Conservation (phyloP, 2,888 invertebrate genomes). For the Orchesellides sinensis region DNA sequence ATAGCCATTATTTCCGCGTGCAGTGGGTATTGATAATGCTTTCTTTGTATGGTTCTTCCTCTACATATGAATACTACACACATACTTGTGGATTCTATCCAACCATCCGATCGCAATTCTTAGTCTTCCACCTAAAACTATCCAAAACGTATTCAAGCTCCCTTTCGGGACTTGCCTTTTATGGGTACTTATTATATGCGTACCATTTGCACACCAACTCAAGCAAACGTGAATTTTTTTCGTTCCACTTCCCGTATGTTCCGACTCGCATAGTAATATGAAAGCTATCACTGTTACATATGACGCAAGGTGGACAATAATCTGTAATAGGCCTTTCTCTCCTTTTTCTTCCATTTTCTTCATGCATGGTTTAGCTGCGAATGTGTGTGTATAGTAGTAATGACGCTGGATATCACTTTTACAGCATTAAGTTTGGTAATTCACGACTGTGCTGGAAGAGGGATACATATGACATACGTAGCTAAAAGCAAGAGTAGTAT, state of each 20-base stretch:
- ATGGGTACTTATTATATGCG: not conserved
- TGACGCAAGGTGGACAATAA: slow-evolving; percentile 60
- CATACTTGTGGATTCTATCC: not conserved
- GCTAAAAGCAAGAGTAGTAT: no score
- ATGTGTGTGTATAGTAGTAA: slow-evolving; percentile 29
- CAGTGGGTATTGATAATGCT: slow-evolving; percentile 62
- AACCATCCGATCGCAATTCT: slow-evolving; percentile 48
- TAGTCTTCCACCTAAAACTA: slow-evolving; percentile 13
- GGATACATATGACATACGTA: no score
- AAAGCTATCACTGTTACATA: slow-evolving; percentile 46
- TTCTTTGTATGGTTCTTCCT: slow-evolving; percentile 14
- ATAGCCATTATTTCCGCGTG: slow-evolving; percentile 71
- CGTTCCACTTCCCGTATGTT: slow-evolving; percentile 1
- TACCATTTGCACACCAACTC: not conserved
- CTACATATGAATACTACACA: no score
- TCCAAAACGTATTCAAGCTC: not conserved
- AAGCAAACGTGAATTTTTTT: not conserved
- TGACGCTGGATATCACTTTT: slow-evolving; percentile 3
- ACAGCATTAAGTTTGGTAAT: no score
- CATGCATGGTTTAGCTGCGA: slow-evolving; percentile 39
- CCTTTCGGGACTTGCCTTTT: not conserved
- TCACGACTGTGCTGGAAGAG: not conserved
- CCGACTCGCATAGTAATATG: not conserved
- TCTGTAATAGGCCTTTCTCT: slow-evolving; percentile 20
- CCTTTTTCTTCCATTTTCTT: slow-evolving; percentile 8